These are phyloP conservation scores for Drosophila watanabei DNA, from an alignment of 1,140 invertebrate species.

Conservation along the genomic window DNA sequence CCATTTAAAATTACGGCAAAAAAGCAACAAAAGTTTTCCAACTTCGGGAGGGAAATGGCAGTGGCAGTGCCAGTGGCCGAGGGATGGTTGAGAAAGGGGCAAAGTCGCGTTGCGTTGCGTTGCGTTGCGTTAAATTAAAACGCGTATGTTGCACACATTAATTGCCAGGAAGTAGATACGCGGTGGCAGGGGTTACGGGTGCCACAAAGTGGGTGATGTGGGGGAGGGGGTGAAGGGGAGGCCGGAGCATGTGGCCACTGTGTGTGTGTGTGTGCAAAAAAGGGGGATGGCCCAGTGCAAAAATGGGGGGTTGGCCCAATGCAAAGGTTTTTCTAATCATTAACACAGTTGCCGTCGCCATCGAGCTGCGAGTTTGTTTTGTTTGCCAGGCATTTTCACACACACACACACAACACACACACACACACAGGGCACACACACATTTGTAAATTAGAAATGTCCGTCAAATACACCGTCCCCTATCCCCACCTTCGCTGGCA, in stretches of 20 bases:
- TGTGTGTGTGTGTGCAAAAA: constrained; percentile 8
- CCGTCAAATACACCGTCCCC: constrained; percentile 55
- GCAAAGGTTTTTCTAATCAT: constrained; percentile 83
- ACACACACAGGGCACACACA: constrained; percentile 24
- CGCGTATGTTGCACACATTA: constrained; percentile 84
- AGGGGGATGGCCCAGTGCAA: constrained; percentile 11
- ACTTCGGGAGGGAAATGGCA: constrained; percentile 21
- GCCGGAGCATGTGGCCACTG: not conserved
- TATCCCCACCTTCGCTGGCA: not conserved
- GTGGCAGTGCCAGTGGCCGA: not conserved
- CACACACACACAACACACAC: constrained; percentile 3
- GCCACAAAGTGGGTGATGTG: not conserved
- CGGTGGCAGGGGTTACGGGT: constrained; percentile 10
- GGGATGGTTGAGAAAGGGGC: constrained; percentile 31
- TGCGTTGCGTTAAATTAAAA: constrained; percentile 77
- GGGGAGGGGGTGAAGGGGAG: not conserved
- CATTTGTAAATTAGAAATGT: constrained; percentile 85
- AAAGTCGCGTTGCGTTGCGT: constrained; percentile 61
- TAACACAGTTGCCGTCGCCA: constrained; percentile 73
- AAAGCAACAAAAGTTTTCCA: constrained; percentile 72
- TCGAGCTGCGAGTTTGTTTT: constrained; percentile 54
- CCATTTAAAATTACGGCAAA: constrained; percentile 78
- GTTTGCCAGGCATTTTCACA: constrained; percentile 58
- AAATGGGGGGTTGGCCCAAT: constrained; percentile 19
- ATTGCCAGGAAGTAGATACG: constrained; percentile 79